A percentile compares a stretch with the other conserved stretches of the same genome.
Evolutionary conservation across 2,113 vertebrate species (phyloP).

Genomic region (Phycodurus eques): DNA sequence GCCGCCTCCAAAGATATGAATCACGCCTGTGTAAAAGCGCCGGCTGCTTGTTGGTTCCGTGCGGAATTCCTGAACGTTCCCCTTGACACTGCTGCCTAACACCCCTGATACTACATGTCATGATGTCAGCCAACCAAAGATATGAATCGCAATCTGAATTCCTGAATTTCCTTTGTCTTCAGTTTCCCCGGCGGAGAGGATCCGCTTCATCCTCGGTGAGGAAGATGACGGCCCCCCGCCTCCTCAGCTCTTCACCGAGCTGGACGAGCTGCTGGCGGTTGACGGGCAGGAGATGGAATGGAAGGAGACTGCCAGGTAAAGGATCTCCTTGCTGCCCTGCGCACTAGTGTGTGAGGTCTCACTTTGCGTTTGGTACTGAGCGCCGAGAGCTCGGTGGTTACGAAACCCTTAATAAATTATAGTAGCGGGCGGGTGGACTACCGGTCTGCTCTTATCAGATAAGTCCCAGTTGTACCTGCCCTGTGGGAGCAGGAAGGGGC

Average conservation of each 20-base stretch:
- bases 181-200: conserved; percentile 95
- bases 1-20: background rate
- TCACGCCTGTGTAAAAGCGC: background rate
- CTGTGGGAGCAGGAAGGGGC: conserved; percentile 48
- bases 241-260: conserved; percentile 96
- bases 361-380: conserved; percentile 41
- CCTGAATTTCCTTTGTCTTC: conserved; percentile 9
- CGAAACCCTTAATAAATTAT: conserved; percentile 1
- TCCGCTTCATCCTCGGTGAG: conserved; percentile 94
- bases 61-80: background rate
- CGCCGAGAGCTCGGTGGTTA: background rate
- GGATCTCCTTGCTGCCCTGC: background rate
- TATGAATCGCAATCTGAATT: background rate
- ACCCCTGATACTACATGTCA: background rate
- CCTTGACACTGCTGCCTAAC: too few relatives aligned
- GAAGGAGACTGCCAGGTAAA: conserved; percentile 95
- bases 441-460: conserved; percentile 49
- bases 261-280: conserved; percentile 89
- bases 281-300: conserved; percentile 98
- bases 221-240: conserved; percentile 91
- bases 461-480: conserved; percentile 33
- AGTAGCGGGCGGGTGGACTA: conserved; percentile 24
- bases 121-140: background rate
- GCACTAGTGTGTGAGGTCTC: background rate
- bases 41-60: background rate